Conservation (phyloP, 2,888 invertebrate species). For the Dasysyrphus tricinctus region DNA sequence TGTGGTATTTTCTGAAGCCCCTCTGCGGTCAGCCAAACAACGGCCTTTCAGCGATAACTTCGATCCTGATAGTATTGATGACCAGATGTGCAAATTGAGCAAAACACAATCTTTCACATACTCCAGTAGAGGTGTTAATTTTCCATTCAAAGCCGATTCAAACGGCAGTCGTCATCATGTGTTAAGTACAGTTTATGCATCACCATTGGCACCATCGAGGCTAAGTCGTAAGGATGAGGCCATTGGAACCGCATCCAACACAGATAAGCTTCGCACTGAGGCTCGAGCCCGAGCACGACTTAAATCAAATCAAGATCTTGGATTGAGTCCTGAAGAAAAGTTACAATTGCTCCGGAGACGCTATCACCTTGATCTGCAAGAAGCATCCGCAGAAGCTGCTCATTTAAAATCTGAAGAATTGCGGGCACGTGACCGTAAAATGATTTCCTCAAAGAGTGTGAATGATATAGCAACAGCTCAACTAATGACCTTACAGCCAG, state of each 20-base stretch:
- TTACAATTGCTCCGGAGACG: slow-evolving; percentile 84
- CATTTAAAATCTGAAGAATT: slow-evolving; percentile 77
- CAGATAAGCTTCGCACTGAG: slow-evolving; percentile 86
- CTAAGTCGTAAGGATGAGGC: slow-evolving; percentile 78
- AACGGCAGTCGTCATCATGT: slow-evolving; percentile 31
- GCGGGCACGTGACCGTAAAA: slow-evolving; percentile 81
- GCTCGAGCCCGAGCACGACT: slow-evolving; percentile 87
- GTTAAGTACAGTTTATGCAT: slow-evolving; percentile 80
- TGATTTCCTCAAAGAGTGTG: slow-evolving; percentile 83
- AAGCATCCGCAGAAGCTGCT: slow-evolving; percentile 30
- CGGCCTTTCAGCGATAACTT: slow-evolving; percentile 82
- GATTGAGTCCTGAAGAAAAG: slow-evolving; percentile 88
- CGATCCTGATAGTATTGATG: slow-evolving; percentile 77
- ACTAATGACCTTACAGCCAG: slow-evolving; percentile 71
- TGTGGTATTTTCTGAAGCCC: slow-evolving; percentile 73
- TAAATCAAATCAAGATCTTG: slow-evolving; percentile 89
- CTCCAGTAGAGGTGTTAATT: slow-evolving; percentile 48
- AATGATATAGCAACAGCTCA: slow-evolving; percentile 81
- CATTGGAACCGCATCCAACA: slow-evolving; percentile 79
- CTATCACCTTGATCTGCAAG: slow-evolving; percentile 78
- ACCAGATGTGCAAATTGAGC: slow-evolving; percentile 80
- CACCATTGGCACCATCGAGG: slow-evolving; percentile 85
- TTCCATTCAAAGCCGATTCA: slow-evolving; percentile 46
- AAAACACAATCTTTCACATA: slow-evolving; percentile 82
- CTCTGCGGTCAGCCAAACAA: slow-evolving; percentile 78